Evolutionary conservation across 2,888 invertebrate species (phyloP).

Genomic region (Cerceris rybyensis): DNA sequence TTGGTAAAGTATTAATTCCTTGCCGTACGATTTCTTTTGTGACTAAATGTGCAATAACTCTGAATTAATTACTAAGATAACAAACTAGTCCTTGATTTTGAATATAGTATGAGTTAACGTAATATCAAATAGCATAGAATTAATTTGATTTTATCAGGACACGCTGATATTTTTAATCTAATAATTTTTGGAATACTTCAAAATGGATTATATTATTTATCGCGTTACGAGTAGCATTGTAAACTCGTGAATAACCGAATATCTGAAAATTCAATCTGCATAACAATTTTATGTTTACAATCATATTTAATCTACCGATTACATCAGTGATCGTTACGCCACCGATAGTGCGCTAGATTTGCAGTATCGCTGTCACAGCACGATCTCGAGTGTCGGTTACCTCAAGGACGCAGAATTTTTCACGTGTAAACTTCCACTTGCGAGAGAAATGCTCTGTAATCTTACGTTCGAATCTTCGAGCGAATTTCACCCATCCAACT

Average conservation of each 20-base stretch:
- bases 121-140: too few species aligned
- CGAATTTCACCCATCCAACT: slow-evolving; percentile 25
- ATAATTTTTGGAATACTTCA: too few species aligned
- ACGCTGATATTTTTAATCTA: too few species aligned
- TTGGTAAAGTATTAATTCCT: too few species aligned
- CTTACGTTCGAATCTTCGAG: neutral
- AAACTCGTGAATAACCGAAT: neutral
- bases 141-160: too few species aligned
- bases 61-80: too few species aligned
- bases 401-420: slow-evolving; percentile 62
- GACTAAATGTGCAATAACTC: too few species aligned
- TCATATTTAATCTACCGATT: slow-evolving; percentile 35
- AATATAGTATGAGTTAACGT: too few species aligned
- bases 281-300: slow-evolving; percentile 32
- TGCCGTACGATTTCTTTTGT: too few species aligned
- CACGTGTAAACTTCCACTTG: slow-evolving; percentile 28
- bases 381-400: slow-evolving; percentile 56
- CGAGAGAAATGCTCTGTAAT: slow-evolving; percentile 49
- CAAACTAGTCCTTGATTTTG: too few species aligned
- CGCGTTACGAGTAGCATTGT: too few species aligned
- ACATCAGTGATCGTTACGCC: slow-evolving; percentile 48
- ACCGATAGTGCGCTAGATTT: slow-evolving; percentile 44
- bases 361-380: slow-evolving; percentile 56
- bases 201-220: too few species aligned
- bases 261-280: neutral